Base-by-base conservation (phyloP, 2,888 invertebrate genomes). In the Tupiocoris notatus region DNA sequence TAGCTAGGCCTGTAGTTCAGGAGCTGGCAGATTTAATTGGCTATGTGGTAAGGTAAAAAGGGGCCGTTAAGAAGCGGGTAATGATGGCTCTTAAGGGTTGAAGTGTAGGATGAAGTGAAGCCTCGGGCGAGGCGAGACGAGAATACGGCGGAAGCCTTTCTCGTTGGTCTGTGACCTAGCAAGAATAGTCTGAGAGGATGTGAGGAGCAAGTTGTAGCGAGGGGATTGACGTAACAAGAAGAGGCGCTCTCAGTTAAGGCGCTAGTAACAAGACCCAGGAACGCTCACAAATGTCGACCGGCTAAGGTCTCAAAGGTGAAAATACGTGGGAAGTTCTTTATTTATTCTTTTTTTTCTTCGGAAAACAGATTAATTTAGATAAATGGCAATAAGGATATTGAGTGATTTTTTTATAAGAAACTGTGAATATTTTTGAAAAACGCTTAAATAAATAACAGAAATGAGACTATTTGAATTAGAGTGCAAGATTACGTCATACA, bases 41-140 rank as follows among this genome's bases (percentile, higher is more conserved):
- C 71, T 61, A 20, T 71, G 71, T 61, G 71, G 71, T 62, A 39
- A 70, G 71, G 71, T 61, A 71, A 71, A 61, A 62, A 71, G 71
- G 61, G 71, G 71, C 57, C 62, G 62, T 71, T 71, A 62, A 71
- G 71, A 61, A 62, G 20, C 39, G 71, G 62, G 71, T 71, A 71
- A 71, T 71, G 71, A 71, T 71, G 71, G 71, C 71, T 71, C 71
- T 71, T 71, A 62, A 59, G 59, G 59, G 59, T n/a, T n/a, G 59
- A 59, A 18, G 59, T 17, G n/a, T n/a, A 3, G 20, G 20, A 18
- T 59, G 59, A n/a, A 39, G 39, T 39, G 39, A 39, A 39, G 39
- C 39, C 12, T 39, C 39, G 12, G 39, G 39, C 39, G 12, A 39
- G 39, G 12, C 39, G 39, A 39, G 39, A 39, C 39, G 39, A n/a